Conservation (phyloP, 2,797 vertebrate genomes). For the Parauchenoglanis ngamensis region DNA sequence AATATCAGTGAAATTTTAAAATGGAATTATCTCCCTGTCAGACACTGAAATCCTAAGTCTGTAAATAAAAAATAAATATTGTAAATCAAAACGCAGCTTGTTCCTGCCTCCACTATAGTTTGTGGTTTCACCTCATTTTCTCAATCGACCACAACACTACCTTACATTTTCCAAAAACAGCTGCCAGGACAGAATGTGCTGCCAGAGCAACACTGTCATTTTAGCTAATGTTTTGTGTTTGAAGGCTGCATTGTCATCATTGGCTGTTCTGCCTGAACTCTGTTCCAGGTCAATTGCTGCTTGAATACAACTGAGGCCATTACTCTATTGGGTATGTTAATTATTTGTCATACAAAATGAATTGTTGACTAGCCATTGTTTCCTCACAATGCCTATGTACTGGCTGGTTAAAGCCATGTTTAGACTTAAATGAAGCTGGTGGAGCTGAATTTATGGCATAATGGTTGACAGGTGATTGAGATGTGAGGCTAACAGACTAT, state of each 20-base stretch:
- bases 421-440: slow-evolving; percentile 15
- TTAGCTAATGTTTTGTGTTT: slow-evolving; percentile 33
- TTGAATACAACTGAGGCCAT: slow-evolving; percentile 35
- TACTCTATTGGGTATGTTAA: slow-evolving; percentile 45
- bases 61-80: neutral
- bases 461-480: slow-evolving; percentile 22
- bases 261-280: slow-evolving; percentile 31
- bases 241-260: slow-evolving; percentile 29
- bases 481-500: slow-evolving; percentile 27
- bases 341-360: slow-evolving; percentile 42
- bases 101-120: neutral
- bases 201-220: slow-evolving; percentile 28
- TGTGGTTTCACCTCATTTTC: slow-evolving; percentile 53
- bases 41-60: neutral
- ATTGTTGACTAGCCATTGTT: slow-evolving; percentile 24
- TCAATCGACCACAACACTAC: neutral
- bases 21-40: neutral
- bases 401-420: neutral
- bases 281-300: slow-evolving; percentile 35
- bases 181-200: neutral
- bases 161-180: slow-evolving; percentile 27
- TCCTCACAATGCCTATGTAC: slow-evolving; percentile 27
- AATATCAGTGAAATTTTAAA: neutral
- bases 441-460: slow-evolving; percentile 19
- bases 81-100: neutral